A percentile compares a stretch with the other conserved stretches of the same genome.
phyloP scores from a whole-genome alignment of 2,797 vertebrate species.

The Argya squamiceps region DNA sequence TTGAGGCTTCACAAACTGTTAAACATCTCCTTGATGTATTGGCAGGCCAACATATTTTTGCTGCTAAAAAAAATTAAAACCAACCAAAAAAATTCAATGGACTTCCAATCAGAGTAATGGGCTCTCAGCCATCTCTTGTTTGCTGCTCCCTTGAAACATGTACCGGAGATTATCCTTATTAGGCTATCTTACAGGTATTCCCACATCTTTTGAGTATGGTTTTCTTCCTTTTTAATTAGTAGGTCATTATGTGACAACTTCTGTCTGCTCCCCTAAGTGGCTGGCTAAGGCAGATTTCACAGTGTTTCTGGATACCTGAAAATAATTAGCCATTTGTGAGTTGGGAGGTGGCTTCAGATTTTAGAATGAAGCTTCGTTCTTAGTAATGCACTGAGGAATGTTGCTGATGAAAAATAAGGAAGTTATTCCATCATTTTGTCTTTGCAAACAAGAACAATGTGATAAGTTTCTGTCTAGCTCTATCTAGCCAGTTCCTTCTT shows the following conservation, averaged over 20 bases:
- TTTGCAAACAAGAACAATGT: neutral
- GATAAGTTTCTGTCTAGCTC: neutral
- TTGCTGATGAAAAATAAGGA: neutral
- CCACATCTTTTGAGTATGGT: constrained; percentile 8
- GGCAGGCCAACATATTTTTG: neutral
- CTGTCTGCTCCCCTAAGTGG: constrained; percentile 4
- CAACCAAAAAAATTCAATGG: constrained; percentile 18
- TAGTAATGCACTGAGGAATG: neutral
- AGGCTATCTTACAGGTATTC: constrained; percentile 27
- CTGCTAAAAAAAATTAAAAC: neutral
- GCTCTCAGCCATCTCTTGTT: constrained; percentile 22
- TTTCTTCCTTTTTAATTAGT: constrained; percentile 56
- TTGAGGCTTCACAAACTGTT: constrained; percentile 2
- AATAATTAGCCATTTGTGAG: constrained; percentile 40
- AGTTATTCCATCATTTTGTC: neutral
- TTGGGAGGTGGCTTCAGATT: neutral
- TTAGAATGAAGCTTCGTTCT: constrained; percentile 3
- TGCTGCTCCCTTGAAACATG: constrained; percentile 36
- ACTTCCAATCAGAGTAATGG: constrained; percentile 1
- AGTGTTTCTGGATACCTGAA: constrained; percentile 43
- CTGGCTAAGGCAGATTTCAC: constrained; percentile 20
- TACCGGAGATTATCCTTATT: constrained; percentile 58
- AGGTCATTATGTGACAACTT: constrained; percentile 36
- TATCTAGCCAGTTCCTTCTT: neutral
- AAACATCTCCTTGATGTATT: neutral